Conservation (phyloP, 2,797 vertebrate species). For the Champsocephalus gunnari region DNA sequence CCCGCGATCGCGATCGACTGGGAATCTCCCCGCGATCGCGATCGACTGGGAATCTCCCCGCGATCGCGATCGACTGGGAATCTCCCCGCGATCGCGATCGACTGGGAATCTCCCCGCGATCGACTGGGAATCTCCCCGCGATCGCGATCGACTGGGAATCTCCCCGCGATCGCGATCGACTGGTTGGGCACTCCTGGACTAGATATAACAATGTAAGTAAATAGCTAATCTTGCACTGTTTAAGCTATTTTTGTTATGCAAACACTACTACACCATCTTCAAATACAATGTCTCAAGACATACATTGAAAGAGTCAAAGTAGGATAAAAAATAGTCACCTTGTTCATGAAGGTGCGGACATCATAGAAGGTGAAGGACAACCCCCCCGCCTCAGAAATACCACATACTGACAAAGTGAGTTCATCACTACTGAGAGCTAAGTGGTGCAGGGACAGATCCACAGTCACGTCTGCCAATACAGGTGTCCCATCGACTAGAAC, state of each 20-base stretch:
- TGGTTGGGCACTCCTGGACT: no score
- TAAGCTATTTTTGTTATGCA: not conserved
- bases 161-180: no score
- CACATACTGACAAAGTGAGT: constrained; percentile 92
- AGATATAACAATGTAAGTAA: not conserved
- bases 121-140: no score
- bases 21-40: no score
- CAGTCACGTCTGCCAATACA: constrained; percentile 80
- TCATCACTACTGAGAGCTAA: constrained; percentile 94
- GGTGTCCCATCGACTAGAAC: constrained; percentile 74
- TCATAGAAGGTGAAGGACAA: constrained; percentile 92
- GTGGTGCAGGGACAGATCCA: constrained; percentile 89
- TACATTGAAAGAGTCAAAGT: not conserved
- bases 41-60: no score
- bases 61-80: no score
- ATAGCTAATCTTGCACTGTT: not conserved
- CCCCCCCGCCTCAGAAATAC: constrained; percentile 79
- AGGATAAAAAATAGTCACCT: constrained; percentile 80
- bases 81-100: no score
- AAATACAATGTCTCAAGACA: not conserved
- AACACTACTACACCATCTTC: not conserved
- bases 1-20: no score
- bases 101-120: no score
- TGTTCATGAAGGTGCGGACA: constrained; percentile 92
- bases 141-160: no score